Conservation (phyloP, 1,140 invertebrate genomes). For the Atta cephalotes region DNA sequence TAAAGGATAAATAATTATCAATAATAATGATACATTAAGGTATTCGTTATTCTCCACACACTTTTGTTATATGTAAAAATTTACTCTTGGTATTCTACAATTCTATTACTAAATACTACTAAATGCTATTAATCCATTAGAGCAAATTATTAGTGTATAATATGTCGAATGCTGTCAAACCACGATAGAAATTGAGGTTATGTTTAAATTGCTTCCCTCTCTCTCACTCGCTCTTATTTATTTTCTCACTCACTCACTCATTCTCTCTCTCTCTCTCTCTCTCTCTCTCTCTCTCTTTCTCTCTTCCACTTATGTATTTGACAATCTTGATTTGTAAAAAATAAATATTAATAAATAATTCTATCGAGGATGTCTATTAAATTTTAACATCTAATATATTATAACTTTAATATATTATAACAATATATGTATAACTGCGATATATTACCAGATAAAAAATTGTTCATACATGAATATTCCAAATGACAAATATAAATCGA, state of each 20-base stretch:
- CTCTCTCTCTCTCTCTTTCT: background rate
- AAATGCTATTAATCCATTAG: background rate
- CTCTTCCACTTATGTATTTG: background rate
- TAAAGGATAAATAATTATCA: background rate
- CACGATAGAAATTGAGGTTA: slow-evolving; percentile 19
- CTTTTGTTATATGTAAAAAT: background rate
- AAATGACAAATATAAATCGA: too few relatives aligned
- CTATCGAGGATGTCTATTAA: too few relatives aligned
- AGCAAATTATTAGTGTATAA: background rate
- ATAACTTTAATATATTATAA: too few relatives aligned
- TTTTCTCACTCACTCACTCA: background rate
- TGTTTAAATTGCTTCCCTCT: background rate
- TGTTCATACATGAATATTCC: too few relatives aligned
- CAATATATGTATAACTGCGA: too few relatives aligned
- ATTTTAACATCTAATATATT: too few relatives aligned
- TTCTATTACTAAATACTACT: background rate
- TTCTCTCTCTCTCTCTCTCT: background rate
- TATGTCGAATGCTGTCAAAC: background rate
- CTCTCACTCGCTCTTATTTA: background rate
- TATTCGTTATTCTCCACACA: background rate
- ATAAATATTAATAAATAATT: too few relatives aligned
- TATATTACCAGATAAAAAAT: too few relatives aligned
- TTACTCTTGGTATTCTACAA: background rate
- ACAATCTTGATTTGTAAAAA: too few relatives aligned
- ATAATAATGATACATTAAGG: slow-evolving; percentile 16